A percentile compares a stretch with the other conserved stretches of the same genome.
Evolutionary conservation across 53 echinoderm and acorn worm species (phyloP).

Genomic region (Holothuria scabra): DNA sequence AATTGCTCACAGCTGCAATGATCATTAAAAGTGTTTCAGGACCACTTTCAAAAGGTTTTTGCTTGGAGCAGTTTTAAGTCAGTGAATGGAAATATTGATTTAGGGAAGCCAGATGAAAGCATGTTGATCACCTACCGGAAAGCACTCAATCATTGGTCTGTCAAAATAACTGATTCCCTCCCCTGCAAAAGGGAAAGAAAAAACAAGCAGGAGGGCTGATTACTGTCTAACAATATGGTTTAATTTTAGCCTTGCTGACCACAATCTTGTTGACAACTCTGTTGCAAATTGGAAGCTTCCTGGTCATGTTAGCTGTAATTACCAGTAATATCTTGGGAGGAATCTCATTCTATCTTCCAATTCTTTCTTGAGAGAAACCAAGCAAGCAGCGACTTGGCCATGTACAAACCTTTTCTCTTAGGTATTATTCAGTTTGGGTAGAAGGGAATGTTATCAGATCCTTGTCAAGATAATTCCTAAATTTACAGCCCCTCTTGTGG

Average conservation of each 20-base stretch:
- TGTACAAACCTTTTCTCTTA: too few species aligned
- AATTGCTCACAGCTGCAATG: neutral
- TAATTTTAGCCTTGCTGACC: neutral
- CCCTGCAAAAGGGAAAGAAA: too few species aligned
- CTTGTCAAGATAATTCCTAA: too few species aligned
- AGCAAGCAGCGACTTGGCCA: too few species aligned
- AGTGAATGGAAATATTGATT: conserved; percentile 13
- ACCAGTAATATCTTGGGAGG: neutral
- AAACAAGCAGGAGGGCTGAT: too few species aligned
- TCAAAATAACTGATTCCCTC: neutral
- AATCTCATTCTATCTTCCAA: too few species aligned
- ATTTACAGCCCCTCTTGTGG: too few species aligned
- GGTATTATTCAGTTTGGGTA: too few species aligned
- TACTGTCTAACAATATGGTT: neutral
- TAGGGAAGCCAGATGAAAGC: conserved; percentile 12
- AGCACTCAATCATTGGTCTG: neutral
- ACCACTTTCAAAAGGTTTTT: neutral
- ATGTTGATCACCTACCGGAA: conserved; percentile 18
- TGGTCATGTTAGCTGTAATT: conserved; percentile 17
- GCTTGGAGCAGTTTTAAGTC: conserved; percentile 3
- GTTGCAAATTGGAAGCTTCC: conserved; percentile 25
- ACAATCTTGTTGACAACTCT: neutral
- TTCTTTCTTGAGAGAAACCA: too few species aligned
- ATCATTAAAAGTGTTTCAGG: neutral
- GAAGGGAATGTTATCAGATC: too few species aligned